Evolutionary conservation across 1,140 invertebrate species (phyloP), one percentile per base, ranked within the genome.

Genomic region (Maniola jurtina): DNA sequence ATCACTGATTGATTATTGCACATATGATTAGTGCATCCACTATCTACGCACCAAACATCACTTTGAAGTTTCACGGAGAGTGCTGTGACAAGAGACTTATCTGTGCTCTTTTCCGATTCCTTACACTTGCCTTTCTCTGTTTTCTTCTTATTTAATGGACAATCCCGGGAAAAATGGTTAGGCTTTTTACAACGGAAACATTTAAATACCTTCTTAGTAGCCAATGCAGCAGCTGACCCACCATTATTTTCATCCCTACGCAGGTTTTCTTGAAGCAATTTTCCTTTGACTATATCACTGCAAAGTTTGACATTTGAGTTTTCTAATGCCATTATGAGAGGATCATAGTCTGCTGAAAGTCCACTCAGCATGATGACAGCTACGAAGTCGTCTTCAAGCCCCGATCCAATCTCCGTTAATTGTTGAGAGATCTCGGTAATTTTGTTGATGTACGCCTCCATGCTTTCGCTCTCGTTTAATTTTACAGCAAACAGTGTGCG

Each of bases 311-410:
- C 64, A 47, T 74, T 77, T 8, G 76, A 78, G 66, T 78, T 81
- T 63, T 80, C 73, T 35, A 81, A 58, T 9, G 77, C 68, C 75
- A 78, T 76, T 0, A 78, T 75, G 3, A 81, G 58, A 6, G 77
- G 79, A 36, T 77, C 75, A 61, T 75, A 80, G 33, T 80, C 72
- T 56, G 65, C 15, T 10, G 75, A 52, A 13, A 83, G 65, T 58
- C 77, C 77, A 48, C 73, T 83, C 63, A 83, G 57, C 63, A 81
- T 78, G 10, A 83, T 47, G 4, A 80, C 73, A n/a, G 73, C 54
- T 6, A 79, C 16, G 56, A 80, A 76, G 38, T 81, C 75, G 70
- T 83, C 80, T 6, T 78, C 79, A 10, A 73, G 65, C 11, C 64
- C 63, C 14, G 73, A 63, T 9, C 66, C 61, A 61, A 77, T 80